Conservation (phyloP, 2,113 vertebrate genomes). For the Morone chrysops region DNA sequence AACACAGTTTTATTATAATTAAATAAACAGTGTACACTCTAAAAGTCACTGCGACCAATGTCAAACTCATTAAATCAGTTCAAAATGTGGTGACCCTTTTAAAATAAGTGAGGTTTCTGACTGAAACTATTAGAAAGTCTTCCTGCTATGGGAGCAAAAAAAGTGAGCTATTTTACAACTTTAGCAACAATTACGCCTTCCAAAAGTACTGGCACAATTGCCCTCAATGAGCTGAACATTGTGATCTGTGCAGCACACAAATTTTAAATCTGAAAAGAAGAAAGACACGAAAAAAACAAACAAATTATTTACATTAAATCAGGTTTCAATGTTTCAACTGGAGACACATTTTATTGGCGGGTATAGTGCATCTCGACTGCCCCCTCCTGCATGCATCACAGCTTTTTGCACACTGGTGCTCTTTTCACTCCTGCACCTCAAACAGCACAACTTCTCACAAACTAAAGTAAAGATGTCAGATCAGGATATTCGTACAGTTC, state of each 20-base stretch:
- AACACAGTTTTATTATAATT: too few relatives aligned
- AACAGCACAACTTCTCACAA: neutral
- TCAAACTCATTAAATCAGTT: too few relatives aligned
- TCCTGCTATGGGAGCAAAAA: too few relatives aligned
- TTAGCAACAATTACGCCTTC: too few relatives aligned
- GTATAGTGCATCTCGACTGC: too few relatives aligned
- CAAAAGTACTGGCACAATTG: neutral
- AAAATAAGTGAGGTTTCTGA: too few relatives aligned
- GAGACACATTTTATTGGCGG: neutral
- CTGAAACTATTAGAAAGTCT: neutral
- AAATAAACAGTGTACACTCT: too few relatives aligned
- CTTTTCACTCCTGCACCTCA: too few relatives aligned
- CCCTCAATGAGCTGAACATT: neutral
- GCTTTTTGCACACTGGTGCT: too few relatives aligned
- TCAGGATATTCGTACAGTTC: conserved; percentile 1
- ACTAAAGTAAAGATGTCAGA: conserved; percentile 25
- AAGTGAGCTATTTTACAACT: neutral
- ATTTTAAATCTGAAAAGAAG: neutral
- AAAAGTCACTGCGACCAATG: too few relatives aligned
- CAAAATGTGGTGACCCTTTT: too few relatives aligned
- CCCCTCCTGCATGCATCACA: too few relatives aligned
- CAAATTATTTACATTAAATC: neutral
- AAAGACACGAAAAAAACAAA: neutral
- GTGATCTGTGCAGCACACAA: neutral
- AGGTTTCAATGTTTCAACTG: neutral